Evolutionary conservation across 2,113 vertebrate genomes (phyloP), one percentile per base, ranked within the genome.

Genomic region (Percina caprodes): DNA sequence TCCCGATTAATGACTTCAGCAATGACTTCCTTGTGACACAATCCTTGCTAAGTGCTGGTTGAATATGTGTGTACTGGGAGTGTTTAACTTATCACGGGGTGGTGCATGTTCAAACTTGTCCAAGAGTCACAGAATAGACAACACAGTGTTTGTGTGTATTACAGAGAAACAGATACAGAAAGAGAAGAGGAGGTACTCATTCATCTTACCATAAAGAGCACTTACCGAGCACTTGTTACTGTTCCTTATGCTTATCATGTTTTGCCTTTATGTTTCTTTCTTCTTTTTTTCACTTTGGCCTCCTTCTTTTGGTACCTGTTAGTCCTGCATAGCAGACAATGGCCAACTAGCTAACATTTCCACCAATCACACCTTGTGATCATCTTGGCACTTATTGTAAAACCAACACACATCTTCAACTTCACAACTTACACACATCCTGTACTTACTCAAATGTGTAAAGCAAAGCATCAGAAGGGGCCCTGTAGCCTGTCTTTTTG

Each of bases 81-180:
- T 80, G 52, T 68, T 81, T 58, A 21, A 74, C 46, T 87, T 70
- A 62, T 81, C 68, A 62, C 12, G 1, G 74, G 63, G 52, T 2
- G 0, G 2, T 12, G 55, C 91, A 10, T 76, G 92, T 89, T 79
- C 79, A 45, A 69, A 89, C 92, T 80, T 74, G 92, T 88, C 78
- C 52, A 11, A 69, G 26, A 82, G 72, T 80, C 69, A 77, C 60
- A 33, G 74, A 63, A 81, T 65, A 81, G 60, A 55, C 73, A 60
- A 33, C 48, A 68, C 23, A 4, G 19, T 42, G 68, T 80, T 33
- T 79, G 71, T 78, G 70, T 80, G 82, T 69, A 21, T 78, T 39
- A 16, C 71, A 58, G 19, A 55, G 77, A 19, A 51, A 69, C 35
- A 75, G 33, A 79, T 67, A 73, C 45, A 80, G 10, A 54, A 16